Conservation (phyloP, 2,113 vertebrate genomes). For the Elaphurus davidianus region DNA sequence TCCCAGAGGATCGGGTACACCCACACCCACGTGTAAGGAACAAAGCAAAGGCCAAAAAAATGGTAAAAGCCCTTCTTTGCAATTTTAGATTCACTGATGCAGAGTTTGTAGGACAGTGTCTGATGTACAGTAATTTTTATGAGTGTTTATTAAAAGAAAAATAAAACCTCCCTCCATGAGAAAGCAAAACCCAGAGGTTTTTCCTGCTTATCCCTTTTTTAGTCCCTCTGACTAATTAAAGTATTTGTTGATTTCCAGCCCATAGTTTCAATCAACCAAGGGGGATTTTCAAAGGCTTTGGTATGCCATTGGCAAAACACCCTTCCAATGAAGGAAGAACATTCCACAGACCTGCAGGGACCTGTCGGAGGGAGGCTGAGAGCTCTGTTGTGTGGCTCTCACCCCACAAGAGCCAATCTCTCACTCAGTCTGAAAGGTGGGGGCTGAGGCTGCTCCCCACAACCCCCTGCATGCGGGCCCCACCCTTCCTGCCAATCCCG, state of each 20-base stretch:
- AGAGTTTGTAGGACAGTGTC: neutral
- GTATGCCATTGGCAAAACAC: slow-evolving; percentile 65
- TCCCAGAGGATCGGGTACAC: neutral
- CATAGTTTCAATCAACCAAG: slow-evolving; percentile 48
- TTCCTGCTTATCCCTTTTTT: neutral
- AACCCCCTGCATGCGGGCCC: neutral
- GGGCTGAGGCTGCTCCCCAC: neutral
- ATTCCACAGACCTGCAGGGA: slow-evolving; percentile 64
- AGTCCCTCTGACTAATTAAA: slow-evolving; percentile 57
- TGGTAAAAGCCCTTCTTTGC: neutral
- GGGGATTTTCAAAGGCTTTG: slow-evolving; percentile 62
- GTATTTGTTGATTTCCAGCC: slow-evolving; percentile 62
- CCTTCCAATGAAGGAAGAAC: slow-evolving; percentile 31
- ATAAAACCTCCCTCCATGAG: neutral
- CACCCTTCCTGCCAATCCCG: slow-evolving; percentile 3
- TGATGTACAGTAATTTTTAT: too few species aligned
- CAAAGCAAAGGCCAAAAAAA: neutral
- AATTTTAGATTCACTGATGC: neutral
- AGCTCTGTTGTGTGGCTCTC: neutral
- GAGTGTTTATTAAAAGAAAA: neutral
- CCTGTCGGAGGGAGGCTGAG: slow-evolving; percentile 52
- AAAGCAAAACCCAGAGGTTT: neutral
- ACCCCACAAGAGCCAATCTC: neutral
- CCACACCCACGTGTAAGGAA: accelerated
- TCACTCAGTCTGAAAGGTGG: neutral